These are phyloP conservation scores for Troides aeacus DNA, from an alignment of 2,888 invertebrate species.

Conservation along the genomic window DNA sequence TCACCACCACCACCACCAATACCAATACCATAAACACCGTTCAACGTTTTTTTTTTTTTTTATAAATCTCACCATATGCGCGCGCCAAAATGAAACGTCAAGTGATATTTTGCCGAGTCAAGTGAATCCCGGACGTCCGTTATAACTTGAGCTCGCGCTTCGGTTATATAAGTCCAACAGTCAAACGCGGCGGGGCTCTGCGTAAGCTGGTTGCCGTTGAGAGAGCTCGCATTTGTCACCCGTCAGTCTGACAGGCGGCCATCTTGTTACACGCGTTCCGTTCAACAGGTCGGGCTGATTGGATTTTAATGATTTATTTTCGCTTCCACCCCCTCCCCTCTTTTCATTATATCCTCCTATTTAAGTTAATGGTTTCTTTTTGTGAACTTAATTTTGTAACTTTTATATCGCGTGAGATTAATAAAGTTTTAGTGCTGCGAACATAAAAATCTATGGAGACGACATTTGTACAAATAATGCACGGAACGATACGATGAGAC, in stretches of 20 bases:
- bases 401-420: no score
- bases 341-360: no score
- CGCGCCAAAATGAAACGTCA: slow-evolving; percentile 19
- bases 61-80: not conserved
- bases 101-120: slow-evolving; percentile 28
- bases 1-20: no score
- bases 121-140: slow-evolving; percentile 23
- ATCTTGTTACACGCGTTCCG: slow-evolving; percentile 47
- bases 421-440: no score
- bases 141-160: not conserved
- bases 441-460: no score
- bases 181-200: not conserved
- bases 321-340: not conserved
- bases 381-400: no score
- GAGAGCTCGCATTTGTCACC: slow-evolving; percentile 36
- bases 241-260: slow-evolving; percentile 40
- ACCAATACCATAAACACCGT: no score
- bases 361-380: no score
- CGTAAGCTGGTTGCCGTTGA: not conserved
- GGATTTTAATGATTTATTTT: slow-evolving; percentile 26
- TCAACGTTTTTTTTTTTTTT: no score
- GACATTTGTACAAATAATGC: no score
- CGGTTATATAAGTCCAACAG: no score
- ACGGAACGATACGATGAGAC: no score
- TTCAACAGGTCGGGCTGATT: slow-evolving; percentile 27